Conservation (phyloP, 92 coral and sea anemone species). For the Scolanthus callimorphus region DNA sequence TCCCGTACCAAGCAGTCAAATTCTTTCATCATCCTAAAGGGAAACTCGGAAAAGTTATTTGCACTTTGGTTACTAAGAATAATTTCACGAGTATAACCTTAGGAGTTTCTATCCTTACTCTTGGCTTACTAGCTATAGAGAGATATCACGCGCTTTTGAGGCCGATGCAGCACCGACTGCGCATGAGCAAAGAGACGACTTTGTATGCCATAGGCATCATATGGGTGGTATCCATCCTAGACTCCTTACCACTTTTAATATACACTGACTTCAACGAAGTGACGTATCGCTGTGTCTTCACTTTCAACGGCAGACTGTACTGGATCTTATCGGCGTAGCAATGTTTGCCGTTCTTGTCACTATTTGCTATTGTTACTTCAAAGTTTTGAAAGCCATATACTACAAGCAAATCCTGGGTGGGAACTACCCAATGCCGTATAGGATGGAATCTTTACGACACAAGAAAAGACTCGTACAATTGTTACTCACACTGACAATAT, state of each 20-base stretch:
- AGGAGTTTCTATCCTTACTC: constrained; percentile 40
- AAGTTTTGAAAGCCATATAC: constrained; percentile 39
- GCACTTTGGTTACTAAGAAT: constrained; percentile 42
- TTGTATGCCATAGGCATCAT: constrained; percentile 32
- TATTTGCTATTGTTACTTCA: constrained; percentile 47
- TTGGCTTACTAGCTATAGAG: constrained; percentile 56
- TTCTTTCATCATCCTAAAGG: constrained; percentile 34
- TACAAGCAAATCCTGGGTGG: constrained; percentile 6
- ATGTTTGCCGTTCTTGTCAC: constrained; percentile 18
- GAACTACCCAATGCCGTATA: constrained; percentile 5
- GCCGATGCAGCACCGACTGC: constrained; percentile 40
- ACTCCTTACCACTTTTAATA: constrained; percentile 40
- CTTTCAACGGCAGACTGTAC: constrained; percentile 29
- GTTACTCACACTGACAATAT: constrained; percentile 28
- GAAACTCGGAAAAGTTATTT: constrained; percentile 22
- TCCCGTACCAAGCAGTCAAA: constrained; percentile 33
- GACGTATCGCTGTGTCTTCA: constrained; percentile 25
- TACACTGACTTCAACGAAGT: constrained; percentile 39
- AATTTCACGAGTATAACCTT: constrained; percentile 38
- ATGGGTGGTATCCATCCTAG: constrained; percentile 29
- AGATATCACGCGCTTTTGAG: constrained; percentile 46
- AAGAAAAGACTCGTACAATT: constrained; percentile 35
- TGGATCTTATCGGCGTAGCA: constrained; percentile 43
- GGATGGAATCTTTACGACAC: constrained; percentile 12
- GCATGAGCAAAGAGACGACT: constrained; percentile 35